Conservation (phyloP, 2,113 vertebrate genomes). For the Urocolius indicus region DNA sequence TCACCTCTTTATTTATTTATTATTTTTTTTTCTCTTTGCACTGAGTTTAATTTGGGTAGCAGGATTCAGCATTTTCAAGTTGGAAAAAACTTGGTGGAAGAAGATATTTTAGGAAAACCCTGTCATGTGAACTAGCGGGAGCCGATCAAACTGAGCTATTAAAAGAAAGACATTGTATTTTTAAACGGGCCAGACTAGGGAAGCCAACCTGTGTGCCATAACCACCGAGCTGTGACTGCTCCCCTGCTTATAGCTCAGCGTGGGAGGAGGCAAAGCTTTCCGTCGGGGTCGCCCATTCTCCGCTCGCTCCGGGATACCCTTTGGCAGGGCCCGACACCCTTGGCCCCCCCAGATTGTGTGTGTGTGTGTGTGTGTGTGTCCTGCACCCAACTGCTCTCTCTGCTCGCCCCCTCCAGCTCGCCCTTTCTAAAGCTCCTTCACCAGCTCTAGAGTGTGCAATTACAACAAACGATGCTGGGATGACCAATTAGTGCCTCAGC, state of each 20-base stretch:
- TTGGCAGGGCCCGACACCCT: neutral
- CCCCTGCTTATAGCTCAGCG: constrained; percentile 51
- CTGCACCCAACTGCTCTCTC: neutral
- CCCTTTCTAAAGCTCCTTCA: neutral
- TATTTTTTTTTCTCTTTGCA: neutral
- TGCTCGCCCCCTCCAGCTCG: neutral
- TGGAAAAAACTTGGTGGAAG: constrained; percentile 76
- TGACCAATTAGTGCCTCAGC: fast-evolving
- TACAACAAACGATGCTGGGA: fast-evolving
- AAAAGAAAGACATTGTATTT: constrained; percentile 79
- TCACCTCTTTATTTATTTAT: constrained; percentile 31
- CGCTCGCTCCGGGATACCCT: constrained; percentile 57
- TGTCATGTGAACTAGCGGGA: constrained; percentile 73
- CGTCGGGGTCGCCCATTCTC: constrained; percentile 54
- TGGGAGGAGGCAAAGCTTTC: constrained; percentile 72
- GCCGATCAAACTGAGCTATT: constrained; percentile 71
- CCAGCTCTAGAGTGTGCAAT: fast-evolving
- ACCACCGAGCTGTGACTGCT: constrained; percentile 61
- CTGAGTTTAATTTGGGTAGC: constrained; percentile 73
- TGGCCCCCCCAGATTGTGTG: neutral
- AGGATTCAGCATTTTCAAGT: constrained; percentile 78
- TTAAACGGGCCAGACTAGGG: constrained; percentile 64
- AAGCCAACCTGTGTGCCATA: constrained; percentile 70
- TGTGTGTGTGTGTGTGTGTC: neutral
- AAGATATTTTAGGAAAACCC: constrained; percentile 80